Evolutionary conservation across 1,140 invertebrate species (phyloP).

Genomic region (Ostrea edulis): DNA sequence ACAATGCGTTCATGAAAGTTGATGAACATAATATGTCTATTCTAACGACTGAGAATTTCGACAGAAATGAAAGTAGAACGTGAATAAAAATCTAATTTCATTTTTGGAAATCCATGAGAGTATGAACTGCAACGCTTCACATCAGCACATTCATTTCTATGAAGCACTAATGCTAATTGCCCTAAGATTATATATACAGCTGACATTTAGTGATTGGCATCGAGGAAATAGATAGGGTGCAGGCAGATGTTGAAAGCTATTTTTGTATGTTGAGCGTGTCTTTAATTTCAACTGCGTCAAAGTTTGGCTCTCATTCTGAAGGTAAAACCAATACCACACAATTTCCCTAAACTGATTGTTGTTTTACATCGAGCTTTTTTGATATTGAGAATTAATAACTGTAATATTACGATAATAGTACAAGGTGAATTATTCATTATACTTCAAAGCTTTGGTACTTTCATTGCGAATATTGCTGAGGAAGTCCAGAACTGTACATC

Average conservation of each 20-base stretch:
- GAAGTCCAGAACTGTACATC: no score
- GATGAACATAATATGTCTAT: no score
- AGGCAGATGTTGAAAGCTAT: not conserved
- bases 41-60: no score
- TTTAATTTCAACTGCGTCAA: not conserved
- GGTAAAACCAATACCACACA: not conserved
- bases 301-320: not conserved
- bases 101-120: no score
- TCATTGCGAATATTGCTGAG: no score
- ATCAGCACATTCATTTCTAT: no score
- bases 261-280: not conserved
- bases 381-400: no score
- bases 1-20: no score
- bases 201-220: constrained; percentile 12
- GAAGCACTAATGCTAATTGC: not conserved
- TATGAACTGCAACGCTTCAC: no score
- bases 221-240: not conserved
- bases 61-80: no score
- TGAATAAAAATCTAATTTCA: no score
- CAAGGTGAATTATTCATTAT: not conserved
- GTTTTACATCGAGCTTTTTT: not conserved
- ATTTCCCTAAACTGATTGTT: not conserved
- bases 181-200: not conserved
- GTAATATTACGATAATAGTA: not conserved
- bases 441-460: not conserved